These are phyloP conservation scores for Thysanoteuthis rhombus DNA, from an alignment of 2,888 invertebrate genomes.

Conservation along the genomic window DNA sequence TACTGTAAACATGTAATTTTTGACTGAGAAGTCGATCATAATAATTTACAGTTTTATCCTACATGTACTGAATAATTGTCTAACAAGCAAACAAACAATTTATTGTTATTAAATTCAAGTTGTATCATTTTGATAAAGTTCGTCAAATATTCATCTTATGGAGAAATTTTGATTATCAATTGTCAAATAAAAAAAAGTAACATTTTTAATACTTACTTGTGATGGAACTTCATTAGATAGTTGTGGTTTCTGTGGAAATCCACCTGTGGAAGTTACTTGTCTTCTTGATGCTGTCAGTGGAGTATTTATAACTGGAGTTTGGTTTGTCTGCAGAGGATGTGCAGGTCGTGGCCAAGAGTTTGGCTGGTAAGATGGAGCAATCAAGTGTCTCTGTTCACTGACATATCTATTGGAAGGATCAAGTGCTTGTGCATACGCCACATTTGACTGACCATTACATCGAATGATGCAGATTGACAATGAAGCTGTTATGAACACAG, in stretches of 20 bases:
- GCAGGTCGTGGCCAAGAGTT: background rate
- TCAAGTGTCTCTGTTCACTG: background rate
- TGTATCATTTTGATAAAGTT: too few relatives aligned
- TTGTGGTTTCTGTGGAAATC: background rate
- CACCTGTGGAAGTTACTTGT: background rate
- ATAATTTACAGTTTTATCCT: too few relatives aligned
- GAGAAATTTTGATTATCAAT: too few relatives aligned
- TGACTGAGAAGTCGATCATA: too few relatives aligned
- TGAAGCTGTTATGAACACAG: background rate
- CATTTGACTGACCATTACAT: conserved; percentile 12
- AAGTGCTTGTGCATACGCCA: background rate
- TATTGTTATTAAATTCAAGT: too few relatives aligned
- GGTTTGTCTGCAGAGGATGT: background rate
- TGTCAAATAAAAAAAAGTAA: too few relatives aligned
- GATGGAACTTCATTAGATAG: background rate
- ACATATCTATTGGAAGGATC: background rate
- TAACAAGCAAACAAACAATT: too few relatives aligned
- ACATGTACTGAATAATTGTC: too few relatives aligned
- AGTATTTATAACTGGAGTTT: background rate
- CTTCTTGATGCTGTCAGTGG: background rate
- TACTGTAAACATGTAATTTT: too few relatives aligned
- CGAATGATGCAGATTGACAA: background rate
- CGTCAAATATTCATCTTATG: too few relatives aligned
- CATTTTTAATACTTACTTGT: background rate
- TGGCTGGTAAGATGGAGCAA: background rate